Evolutionary conservation across 37 sponge, comb jelly and placozoan species (phyloP), one percentile per base, ranked within the genome.

Genomic region (Cliona cf. orientalis): DNA sequence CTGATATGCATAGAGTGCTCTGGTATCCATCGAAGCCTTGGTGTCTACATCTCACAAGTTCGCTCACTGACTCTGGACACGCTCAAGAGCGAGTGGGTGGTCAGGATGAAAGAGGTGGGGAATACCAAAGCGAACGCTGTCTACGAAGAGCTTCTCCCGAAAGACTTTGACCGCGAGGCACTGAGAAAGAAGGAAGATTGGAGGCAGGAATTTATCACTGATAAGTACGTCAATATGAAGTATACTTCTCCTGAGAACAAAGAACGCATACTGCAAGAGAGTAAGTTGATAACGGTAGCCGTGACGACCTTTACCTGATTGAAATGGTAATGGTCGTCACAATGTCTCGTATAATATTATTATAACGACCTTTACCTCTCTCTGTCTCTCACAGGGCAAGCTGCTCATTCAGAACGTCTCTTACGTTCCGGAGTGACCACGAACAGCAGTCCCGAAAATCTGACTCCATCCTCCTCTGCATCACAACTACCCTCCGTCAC

Each of bases 1-100:
- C 85, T 92, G 56, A 84, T 97, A 37, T 97, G 97, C 42, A 97
- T 97, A 35, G 97, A 97, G 60, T 97, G 97, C 59, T 97, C 97
- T 22, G 97, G 97, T 12, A 80, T 83, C 1, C 97, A 97, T 42
- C 68, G 97, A 4, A 89, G 94, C 28, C 76, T 97, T 0, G 97
- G 97, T 49, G 94, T 97, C 0, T 66, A 90, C 53, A 58, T 93
- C 0, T 97, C 97, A 69, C 83, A 94, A 85, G 95, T 91, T 6
- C 79, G 91, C 23, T 94, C 95, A 19, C 95, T 94, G n/a, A 94
- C 95, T 23, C 78, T 94, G 46, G 95, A 94, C 65, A 80, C 75
- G 2, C 56, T 90, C 45, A 94, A 87, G 25, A 80, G 84, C 0
- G 85, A 71, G 31, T 87, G 84, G 74, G 56, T 87, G 38, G 77